Percentiles rank a stretch among this genome's conserved stretches.
Evolutionary conservation across 2,888 invertebrate genomes (phyloP).

Genomic region (Tetanocera ferruginea): DNA sequence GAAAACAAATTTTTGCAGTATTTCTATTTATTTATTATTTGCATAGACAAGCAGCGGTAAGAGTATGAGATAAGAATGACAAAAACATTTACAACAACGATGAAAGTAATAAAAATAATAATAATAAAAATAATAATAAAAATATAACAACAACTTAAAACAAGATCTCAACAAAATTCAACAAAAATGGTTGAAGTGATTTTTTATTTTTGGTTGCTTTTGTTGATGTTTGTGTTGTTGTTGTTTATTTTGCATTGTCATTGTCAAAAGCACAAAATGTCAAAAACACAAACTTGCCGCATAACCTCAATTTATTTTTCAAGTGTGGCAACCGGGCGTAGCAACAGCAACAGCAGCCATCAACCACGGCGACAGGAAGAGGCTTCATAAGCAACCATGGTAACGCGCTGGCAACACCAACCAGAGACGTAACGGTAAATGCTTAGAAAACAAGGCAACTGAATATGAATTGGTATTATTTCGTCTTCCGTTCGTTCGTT

Average conservation of each 20-base stretch:
- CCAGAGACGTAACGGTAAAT: no score
- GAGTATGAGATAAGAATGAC: constrained; percentile 50
- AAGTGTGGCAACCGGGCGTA: constrained; percentile 14
- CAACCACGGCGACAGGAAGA: no score
- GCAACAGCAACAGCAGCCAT: background rate
- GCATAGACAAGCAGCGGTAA: constrained; percentile 35
- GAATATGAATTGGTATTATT: no score
- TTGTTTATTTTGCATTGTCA: constrained; percentile 49
- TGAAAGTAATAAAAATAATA: constrained; percentile 39
- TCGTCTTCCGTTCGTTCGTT: no score
- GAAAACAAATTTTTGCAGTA: background rate
- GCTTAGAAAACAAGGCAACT: no score
- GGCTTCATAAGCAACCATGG: no score
- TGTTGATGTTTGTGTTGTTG: background rate
- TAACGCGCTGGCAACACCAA: no score
- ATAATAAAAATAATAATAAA: constrained; percentile 22
- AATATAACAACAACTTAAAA: constrained; percentile 17
- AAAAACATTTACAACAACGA: background rate
- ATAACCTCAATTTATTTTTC: constrained; percentile 35
- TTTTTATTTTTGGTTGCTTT: no score
- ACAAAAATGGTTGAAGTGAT: constrained; percentile 32
- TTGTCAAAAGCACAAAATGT: constrained; percentile 52
- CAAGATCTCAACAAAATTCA: constrained; percentile 20
- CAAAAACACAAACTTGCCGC: constrained; percentile 8
- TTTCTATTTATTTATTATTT: constrained; percentile 51